phyloP scores from a whole-genome alignment of 1,140 invertebrate species.

The Panulirus ornatus region DNA sequence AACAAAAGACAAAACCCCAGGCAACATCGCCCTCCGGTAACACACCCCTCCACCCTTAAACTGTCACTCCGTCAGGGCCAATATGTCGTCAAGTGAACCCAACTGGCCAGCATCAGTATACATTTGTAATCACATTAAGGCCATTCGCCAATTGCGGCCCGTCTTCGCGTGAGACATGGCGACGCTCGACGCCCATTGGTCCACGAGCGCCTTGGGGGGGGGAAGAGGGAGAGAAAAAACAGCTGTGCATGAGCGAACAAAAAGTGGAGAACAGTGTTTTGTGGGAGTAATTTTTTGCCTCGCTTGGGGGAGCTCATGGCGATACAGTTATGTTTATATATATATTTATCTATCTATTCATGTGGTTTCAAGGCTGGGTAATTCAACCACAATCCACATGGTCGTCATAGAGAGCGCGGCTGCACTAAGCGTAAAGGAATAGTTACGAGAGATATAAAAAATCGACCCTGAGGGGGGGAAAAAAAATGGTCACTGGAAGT shows the following conservation, averaged over 20 bases:
- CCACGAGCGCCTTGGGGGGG: too few species aligned
- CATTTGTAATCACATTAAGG: slow-evolving; percentile 16
- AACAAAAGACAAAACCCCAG: too few species aligned
- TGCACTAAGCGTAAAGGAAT: not conserved
- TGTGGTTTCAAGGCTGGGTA: too few species aligned
- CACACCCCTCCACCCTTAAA: not conserved
- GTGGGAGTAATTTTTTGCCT: not conserved
- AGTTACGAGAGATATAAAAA: not conserved
- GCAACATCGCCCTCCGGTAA: not conserved
- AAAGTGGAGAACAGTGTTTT: not conserved
- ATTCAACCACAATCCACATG: not conserved
- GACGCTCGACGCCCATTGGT: slow-evolving; percentile 12
- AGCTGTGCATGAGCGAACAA: not conserved
- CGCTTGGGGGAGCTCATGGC: too few species aligned
- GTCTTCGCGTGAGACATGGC: slow-evolving; percentile 4
- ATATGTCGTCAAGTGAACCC: not conserved
- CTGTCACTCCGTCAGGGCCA: not conserved
- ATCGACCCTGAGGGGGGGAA: not conserved
- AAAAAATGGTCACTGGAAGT: not conserved
- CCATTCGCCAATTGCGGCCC: not conserved
- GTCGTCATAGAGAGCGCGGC: not conserved
- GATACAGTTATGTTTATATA: not conserved
- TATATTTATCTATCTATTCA: not conserved
- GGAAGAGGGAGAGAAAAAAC: too few species aligned
- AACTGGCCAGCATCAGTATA: not conserved